Evolutionary conservation across 2,113 vertebrate species (phyloP).

Genomic region (Oceanodroma tethys): DNA sequence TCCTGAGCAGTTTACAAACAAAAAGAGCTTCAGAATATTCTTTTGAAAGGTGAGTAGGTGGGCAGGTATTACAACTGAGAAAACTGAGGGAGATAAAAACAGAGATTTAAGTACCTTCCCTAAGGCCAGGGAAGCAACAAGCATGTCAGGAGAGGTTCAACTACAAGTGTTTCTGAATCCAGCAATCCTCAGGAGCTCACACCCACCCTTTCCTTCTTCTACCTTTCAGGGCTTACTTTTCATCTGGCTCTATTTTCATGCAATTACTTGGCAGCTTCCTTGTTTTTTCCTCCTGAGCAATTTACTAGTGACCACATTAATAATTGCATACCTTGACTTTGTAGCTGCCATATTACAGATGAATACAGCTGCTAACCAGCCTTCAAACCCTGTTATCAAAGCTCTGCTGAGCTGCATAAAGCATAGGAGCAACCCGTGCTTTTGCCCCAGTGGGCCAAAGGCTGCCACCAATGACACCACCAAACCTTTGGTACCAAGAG

Average conservation of each 20-base stretch:
- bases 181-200: not conserved
- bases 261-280: not conserved
- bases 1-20: not conserved
- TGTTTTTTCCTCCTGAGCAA: not conserved
- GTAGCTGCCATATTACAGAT: not conserved
- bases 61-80: conserved; percentile 13
- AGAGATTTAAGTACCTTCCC: not conserved
- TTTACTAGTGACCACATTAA: not conserved
- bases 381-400: not conserved
- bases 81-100: not conserved
- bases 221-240: not conserved
- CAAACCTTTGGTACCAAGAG: not conserved
- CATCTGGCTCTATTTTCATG: not conserved
- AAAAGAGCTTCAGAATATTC: not conserved
- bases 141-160: not conserved
- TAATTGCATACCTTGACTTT: not conserved
- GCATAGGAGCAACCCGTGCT: not conserved
- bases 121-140: conserved; percentile 7
- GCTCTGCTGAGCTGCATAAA: not conserved
- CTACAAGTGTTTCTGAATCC: not conserved
- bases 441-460: not conserved
- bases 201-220: not conserved
- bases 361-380: not conserved
- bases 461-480: not conserved
- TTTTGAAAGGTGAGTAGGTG: conserved; percentile 8